Percentiles rank a stretch among this genome's conserved stretches.
Conservation (phyloP, 1,140 invertebrate genomes). For the Aphelinus certus region DNA sequence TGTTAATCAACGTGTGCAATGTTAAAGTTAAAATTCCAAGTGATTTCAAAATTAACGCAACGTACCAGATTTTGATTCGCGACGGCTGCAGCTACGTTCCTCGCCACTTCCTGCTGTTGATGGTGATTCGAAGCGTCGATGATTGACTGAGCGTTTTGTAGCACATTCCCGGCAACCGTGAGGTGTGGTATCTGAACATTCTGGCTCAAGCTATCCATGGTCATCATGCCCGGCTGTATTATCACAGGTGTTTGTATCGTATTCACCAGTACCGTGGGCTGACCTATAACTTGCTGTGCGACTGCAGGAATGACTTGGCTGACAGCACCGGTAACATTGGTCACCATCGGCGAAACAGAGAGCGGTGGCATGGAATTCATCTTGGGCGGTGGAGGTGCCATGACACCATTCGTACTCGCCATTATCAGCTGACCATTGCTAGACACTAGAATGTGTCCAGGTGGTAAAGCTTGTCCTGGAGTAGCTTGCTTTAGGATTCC, state of each 20-base stretch:
- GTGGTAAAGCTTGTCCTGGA: conserved; percentile 65
- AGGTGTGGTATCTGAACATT: conserved; percentile 74
- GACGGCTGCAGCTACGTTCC: conserved; percentile 55
- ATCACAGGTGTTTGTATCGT: conserved; percentile 82
- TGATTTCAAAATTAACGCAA: not conserved
- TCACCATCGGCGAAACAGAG: conserved; percentile 74
- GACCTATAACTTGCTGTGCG: conserved; percentile 74
- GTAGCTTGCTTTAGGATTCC: conserved; percentile 64
- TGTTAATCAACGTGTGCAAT: conserved; percentile 15
- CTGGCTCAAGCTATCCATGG: conserved; percentile 72
- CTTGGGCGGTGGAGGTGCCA: conserved; percentile 75
- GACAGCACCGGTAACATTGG: conserved; percentile 76
- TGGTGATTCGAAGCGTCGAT: conserved; percentile 57
- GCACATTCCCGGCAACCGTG: conserved; percentile 71
- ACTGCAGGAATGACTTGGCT: conserved; percentile 73
- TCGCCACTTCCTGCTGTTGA: conserved; percentile 60
- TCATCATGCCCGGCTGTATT: conserved; percentile 80
- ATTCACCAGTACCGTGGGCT: conserved; percentile 84
- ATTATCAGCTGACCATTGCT: conserved; percentile 80
- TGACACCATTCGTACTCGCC: conserved; percentile 69
- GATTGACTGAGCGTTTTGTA: conserved; percentile 69
- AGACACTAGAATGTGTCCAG: conserved; percentile 78
- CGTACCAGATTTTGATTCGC: conserved; percentile 55
- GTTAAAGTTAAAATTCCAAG: not conserved
- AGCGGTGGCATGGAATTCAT: conserved; percentile 74